Base-by-base conservation (phyloP, 53 echinoderm and acorn worm genomes). In the Apostichopus leukothele region DNA sequence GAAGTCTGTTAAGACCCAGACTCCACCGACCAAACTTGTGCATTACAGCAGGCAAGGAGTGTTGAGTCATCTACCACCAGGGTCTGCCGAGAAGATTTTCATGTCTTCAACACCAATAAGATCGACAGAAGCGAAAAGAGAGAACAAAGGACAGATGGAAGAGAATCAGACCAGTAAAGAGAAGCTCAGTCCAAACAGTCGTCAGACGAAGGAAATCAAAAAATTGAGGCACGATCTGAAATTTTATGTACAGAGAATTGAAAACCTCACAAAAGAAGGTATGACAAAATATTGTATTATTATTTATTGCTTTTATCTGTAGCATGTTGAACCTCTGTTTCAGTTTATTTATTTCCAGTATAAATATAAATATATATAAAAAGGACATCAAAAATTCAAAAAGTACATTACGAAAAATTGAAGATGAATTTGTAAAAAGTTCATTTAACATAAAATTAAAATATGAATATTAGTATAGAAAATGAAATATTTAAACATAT, bases 261-360 rank as follows among this genome's bases (percentile, higher is more conserved):
- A 93, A 51, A 63, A 86, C n/a, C 90, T 96, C 19, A 92, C 95
- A 1, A 91, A 75, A 53, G 92, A 92, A 93, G 97, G 97, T 96
- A 71, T n/a, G 10, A 39, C 39, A 39, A 39, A 39, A 39, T 39
- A 39, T 39, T 39, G 39, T 39, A 39, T 39, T 39, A 39, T 39
- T 39, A 39, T 39, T 39, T 39, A 39, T 39, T 39, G 39, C 39
- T 39, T 27, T 39, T 3, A 39, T 39, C 39, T 39, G 39, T 39
- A 39, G 39, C 39, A 39, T 39, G 39, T 39, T 39, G 39, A 39
- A 39, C 39, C 39, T 39, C 39, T 39, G 39, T 3, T 39, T 39
- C 27, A 27, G 27, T 27, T 27, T 27, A 27, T 27, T 27, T 27
- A 27, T 27, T 27, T 27, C 27, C 27, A 27, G 27, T 27, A 1